Percentiles rank a stretch among this genome's conserved stretches.
These are phyloP conservation scores for Melitaea athalia DNA, from an alignment of 2,888 invertebrate species.

Conservation along the genomic window DNA sequence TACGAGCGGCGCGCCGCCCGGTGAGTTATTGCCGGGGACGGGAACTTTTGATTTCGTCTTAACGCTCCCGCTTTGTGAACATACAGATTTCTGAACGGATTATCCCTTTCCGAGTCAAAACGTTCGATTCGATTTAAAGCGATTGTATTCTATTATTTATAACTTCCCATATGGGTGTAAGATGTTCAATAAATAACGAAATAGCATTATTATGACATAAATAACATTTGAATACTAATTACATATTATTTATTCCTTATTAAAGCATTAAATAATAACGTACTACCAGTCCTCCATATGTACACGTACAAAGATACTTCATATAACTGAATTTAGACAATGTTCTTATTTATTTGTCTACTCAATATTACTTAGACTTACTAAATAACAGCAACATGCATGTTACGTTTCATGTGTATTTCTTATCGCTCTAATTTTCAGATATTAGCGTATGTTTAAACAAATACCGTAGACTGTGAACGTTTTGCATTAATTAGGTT, in stretches of 20 bases:
- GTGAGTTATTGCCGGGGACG: slow-evolving; percentile 71
- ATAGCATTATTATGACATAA: background rate
- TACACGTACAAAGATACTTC: no score
- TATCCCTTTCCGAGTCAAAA: slow-evolving; percentile 21
- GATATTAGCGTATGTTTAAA: no score
- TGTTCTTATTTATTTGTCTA: no score
- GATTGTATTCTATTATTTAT: slow-evolving; percentile 5
- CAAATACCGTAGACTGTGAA: no score
- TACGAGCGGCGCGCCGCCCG: slow-evolving; percentile 73
- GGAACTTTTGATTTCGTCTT: slow-evolving; percentile 71
- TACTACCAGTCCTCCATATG: no score
- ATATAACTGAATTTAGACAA: no score
- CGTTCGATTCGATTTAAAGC: slow-evolving; percentile 10
- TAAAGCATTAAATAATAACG: no score
- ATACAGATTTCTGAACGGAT: slow-evolving; percentile 28
- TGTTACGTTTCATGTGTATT: no score
- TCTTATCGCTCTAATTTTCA: no score
- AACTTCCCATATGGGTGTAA: background rate
- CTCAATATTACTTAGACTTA: no score
- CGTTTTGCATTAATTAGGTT: no score
- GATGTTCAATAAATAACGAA: background rate
- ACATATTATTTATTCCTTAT: background rate
- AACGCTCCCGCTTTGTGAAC: slow-evolving; percentile 60
- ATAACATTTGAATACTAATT: background rate
- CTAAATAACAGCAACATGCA: no score